Evolutionary conservation across 92 coral and sea anemone species (phyloP).

Genomic region (Epizoanthus rinbou): DNA sequence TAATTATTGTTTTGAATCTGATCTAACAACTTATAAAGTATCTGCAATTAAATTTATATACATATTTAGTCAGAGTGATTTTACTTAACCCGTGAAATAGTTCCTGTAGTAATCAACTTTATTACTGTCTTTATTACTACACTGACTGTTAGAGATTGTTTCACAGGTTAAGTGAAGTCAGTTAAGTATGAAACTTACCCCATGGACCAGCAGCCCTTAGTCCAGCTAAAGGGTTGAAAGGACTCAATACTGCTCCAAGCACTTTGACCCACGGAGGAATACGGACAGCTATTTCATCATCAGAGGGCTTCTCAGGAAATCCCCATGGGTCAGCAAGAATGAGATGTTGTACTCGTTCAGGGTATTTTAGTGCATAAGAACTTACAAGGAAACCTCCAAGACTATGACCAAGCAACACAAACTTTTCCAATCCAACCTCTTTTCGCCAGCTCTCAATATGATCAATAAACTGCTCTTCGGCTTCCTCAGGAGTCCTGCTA

Average conservation of each 20-base stretch:
- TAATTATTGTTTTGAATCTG: no score
- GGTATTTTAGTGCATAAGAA: slow-evolving; percentile 81
- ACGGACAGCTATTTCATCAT: slow-evolving; percentile 60
- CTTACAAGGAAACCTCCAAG: slow-evolving; percentile 93
- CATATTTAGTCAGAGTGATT: no score
- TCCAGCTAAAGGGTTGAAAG: slow-evolving; percentile 92
- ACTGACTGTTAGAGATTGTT: no score
- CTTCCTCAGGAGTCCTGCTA: slow-evolving; percentile 66
- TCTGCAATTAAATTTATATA: no score
- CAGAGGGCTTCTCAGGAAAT: slow-evolving; percentile 77
- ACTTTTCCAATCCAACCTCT: slow-evolving; percentile 83
- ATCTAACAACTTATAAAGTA: no score
- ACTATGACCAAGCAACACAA: slow-evolving; percentile 91
- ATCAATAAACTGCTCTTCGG: slow-evolving; percentile 80
- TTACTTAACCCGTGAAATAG: no score
- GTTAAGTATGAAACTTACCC: slow-evolving; percentile 54
- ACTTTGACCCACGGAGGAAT: slow-evolving; percentile 90
- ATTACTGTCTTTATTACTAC: no score
- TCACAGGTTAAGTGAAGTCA: no score
- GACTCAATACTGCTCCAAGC: slow-evolving; percentile 71
- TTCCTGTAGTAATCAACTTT: no score
- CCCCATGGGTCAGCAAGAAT: slow-evolving; percentile 97
- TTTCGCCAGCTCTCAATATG: slow-evolving; percentile 85
- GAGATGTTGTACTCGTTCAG: slow-evolving; percentile 81
- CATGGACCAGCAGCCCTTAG: slow-evolving; percentile 95